Base-by-base conservation (phyloP, 2,888 invertebrate genomes). In the Muscina levida region DNA sequence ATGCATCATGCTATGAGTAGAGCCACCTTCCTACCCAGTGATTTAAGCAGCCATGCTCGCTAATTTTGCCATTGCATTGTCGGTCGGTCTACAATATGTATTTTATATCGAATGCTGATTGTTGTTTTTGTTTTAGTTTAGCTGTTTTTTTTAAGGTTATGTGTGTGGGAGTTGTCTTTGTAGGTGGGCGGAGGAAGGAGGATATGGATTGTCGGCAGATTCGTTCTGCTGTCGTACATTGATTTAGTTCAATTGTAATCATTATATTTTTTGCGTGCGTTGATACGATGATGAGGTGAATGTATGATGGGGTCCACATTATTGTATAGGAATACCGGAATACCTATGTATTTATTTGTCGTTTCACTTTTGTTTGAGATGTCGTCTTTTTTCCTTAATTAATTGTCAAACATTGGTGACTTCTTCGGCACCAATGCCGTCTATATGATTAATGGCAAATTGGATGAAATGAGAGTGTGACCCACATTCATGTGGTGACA, bases 121-220 rank as follows among this genome's bases (percentile, higher is more conserved):
- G 42, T 66, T 57, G 74, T 75, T 79, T 13, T 66, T 59, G 13
- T 19, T 68, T 78, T 59, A 15, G 37, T 66, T 70, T n/a, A n/a
- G n/a, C n/a, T n/a, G n/a, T n/a, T 37, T 10, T 31, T 72, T 59
- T 81, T 81, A 81, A 81, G 81, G 81, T 81, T 77, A 81, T 68
- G 66, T 70, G 31, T 57, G 81, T 74, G 68, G 77, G 77, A 72
- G 77, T 72, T 72, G 74, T 51, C 62, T 75, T 24, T 72, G 81
- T 75, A 56, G 74, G 77, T 72, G 77, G 73, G 31, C 17, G 15
- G 57, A 15, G 17, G 19, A 22, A 11, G 62, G 37, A 19, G 42
- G 8, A 37, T 39, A 17, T 48, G 42, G 53, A 22, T 66, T 24
- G 26, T 31, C 48, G 15, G 26, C 11, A 19, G 39, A 31, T 53